Evolutionary conservation across 2,888 invertebrate species (phyloP).

Genomic region (Lasioglossum leucozonium): DNA sequence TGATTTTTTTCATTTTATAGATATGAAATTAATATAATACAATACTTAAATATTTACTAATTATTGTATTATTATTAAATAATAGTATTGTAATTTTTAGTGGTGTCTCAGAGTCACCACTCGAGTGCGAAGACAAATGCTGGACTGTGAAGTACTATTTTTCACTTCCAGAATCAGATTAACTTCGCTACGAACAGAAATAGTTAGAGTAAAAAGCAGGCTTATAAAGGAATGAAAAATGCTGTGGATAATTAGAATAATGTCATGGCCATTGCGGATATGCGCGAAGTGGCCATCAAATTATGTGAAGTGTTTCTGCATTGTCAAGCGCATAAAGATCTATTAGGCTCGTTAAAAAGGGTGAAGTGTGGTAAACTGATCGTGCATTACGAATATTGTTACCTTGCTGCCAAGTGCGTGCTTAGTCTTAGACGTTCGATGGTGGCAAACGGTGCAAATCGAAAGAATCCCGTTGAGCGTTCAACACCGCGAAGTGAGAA

Average conservation of each 20-base stretch:
- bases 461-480: not conserved
- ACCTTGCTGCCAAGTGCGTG: not conserved
- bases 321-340: not conserved
- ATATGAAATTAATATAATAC: too few species aligned
- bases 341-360: constrained; percentile 29
- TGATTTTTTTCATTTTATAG: too few species aligned
- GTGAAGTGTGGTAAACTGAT: constrained; percentile 24
- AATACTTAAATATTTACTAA: too few species aligned
- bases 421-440: constrained; percentile 21
- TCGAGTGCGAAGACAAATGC: not conserved
- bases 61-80: too few species aligned
- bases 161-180: too few species aligned
- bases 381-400: constrained; percentile 37
- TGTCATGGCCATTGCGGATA: constrained; percentile 1
- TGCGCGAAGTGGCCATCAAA: not conserved
- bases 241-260: constrained; percentile 40
- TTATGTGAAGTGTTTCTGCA: not conserved
- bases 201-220: too few species aligned
- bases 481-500: not conserved
- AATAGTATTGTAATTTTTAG: too few species aligned
- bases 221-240: not conserved
- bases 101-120: too few species aligned
- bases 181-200: too few species aligned
- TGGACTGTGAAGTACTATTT: not conserved
- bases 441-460: not conserved